Evolutionary conservation across 2,113 vertebrate genomes (phyloP).

Genomic region (Cochlearius cochlearius): DNA sequence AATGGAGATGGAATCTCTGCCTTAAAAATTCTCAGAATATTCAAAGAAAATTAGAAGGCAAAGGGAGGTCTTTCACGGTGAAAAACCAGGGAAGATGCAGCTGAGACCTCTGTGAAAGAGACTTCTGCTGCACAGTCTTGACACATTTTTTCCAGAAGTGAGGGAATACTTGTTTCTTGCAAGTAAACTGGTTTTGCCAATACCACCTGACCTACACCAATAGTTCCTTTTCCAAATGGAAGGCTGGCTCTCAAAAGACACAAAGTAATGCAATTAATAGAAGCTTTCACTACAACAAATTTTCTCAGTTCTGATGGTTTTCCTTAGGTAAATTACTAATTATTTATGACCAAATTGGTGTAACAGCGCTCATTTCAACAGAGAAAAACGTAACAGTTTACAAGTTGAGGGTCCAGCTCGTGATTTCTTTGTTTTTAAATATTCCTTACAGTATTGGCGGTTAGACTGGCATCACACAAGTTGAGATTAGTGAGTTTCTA

Average conservation of each 20-base stretch:
- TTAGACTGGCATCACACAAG: neutral
- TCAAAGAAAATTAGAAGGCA: neutral
- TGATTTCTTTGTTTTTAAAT: neutral
- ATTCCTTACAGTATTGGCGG: neutral
- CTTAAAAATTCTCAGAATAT: neutral
- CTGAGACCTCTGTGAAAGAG: neutral
- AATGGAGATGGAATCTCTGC: neutral
- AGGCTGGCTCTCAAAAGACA: neutral
- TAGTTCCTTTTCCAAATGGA: neutral
- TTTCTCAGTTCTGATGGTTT: neutral
- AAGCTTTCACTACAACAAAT: neutral
- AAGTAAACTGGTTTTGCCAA: neutral
- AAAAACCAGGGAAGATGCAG: neutral
- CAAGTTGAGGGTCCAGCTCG: neutral
- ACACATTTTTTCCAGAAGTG: neutral
- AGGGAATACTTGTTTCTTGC: neutral
- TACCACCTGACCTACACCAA: neutral
- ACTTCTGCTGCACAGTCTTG: neutral
- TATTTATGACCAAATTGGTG: neutral
- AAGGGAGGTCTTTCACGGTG: neutral
- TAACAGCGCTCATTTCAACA: neutral
- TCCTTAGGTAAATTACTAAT: neutral
- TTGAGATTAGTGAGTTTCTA: neutral
- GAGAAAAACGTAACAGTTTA: neutral
- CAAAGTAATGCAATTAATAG: neutral